Evolutionary conservation across 1,140 invertebrate species (phyloP).

Genomic region (Eurosta solidaginis): DNA sequence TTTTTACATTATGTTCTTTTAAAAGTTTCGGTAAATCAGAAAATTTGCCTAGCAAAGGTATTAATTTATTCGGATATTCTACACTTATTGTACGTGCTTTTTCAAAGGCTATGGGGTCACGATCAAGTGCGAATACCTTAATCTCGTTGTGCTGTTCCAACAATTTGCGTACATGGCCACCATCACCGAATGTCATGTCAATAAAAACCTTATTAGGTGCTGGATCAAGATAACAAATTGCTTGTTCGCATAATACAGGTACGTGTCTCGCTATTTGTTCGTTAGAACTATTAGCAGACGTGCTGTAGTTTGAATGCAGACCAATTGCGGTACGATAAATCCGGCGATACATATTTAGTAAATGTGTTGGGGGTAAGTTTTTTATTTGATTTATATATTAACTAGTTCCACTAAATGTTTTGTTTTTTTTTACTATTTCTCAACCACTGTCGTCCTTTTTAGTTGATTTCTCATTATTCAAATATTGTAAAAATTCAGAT

Average conservation of each 20-base stretch:
- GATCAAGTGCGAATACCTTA: conserved; percentile 81
- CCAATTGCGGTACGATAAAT: background rate
- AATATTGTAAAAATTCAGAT: conserved; percentile 70
- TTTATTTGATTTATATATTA: background rate
- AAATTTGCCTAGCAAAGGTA: conserved; percentile 83
- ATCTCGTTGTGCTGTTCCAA: conserved; percentile 67
- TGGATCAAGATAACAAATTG: conserved; percentile 71
- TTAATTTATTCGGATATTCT: conserved; percentile 71
- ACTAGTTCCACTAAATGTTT: background rate
- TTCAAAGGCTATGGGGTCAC: conserved; percentile 80
- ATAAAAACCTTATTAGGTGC: conserved; percentile 68
- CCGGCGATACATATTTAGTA: background rate
- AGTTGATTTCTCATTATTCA: conserved; percentile 62
- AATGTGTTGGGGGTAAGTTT: background rate
- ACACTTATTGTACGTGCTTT: conserved; percentile 68
- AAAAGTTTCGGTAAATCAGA: conserved; percentile 81
- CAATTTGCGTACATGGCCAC: conserved; percentile 78
- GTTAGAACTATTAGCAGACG: background rate
- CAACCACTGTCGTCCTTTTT: conserved; percentile 33
- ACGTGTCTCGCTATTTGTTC: conserved; percentile 61
- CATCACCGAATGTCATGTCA: conserved; percentile 94
- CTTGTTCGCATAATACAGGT: conserved; percentile 75
- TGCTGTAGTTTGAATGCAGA: background rate
- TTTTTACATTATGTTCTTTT: conserved; percentile 63
- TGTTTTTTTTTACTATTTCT: background rate